Evolutionary conservation across 2,888 invertebrate genomes (phyloP), one percentile per base, ranked within the genome.

Genomic region (Polymixis lichenea): DNA sequence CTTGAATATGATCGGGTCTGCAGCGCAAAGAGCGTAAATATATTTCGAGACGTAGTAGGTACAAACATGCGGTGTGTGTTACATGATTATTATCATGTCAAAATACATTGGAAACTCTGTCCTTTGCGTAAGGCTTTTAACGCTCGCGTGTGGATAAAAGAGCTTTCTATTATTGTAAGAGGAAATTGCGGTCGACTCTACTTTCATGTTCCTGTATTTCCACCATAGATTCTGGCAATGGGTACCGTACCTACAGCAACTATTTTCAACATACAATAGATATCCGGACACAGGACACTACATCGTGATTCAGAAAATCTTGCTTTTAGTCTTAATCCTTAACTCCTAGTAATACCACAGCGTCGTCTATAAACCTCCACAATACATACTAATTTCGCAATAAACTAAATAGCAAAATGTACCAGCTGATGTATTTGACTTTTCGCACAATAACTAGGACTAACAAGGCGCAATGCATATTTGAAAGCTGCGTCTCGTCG

Each of bases 111-210:
- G 15, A 66, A 81, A 56, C 38, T 38, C 53, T 38, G 17, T 61
- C 53, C 49, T 49, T 53, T 81, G 28, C 15, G 11, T 55, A 60
- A 80, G 13, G 60, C 61, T 66, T n/a, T n/a, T 78, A 8, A 32
- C 49, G 43, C 28, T 56, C 61, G 66, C 61, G 58, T 51, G 19
- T 46, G 51, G 15, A 15, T 32, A 22, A 81, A 51, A 32, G 56
- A 82, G 76, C 51, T 75, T 81, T 56, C 11, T 49, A 61, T 61
- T 75, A 64, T 75, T 66, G 28, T 56, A 62, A 81, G 82, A 82
- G 75, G 61, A 78, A 77, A 75, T 75, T 55, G 28, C 66, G 49
- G 43, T 43, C 22, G 49, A 38, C 28, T 65, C 49, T 60, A 43
- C 28, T 75, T 75, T 25, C n/a, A 55, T 51, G 32, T 62, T 56